These are phyloP conservation scores for Tipula lateralis DNA, from an alignment of 2,888 invertebrate species.

Conservation along the genomic window DNA sequence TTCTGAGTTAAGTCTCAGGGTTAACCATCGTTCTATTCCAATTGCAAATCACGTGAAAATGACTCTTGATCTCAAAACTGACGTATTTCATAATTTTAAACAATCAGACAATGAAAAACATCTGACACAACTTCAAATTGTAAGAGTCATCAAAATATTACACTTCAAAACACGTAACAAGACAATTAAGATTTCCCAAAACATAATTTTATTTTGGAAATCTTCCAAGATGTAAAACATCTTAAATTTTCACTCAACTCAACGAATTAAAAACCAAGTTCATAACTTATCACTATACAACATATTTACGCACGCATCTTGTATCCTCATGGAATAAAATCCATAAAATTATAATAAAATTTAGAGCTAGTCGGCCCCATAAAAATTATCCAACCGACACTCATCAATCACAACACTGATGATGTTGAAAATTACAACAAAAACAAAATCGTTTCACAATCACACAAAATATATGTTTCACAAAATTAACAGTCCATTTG, in stretches of 20 bases:
- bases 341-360: neutral
- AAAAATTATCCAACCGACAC: neutral
- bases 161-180: neutral
- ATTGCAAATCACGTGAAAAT: no score
- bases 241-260: neutral
- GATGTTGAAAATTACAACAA: constrained; percentile 15
- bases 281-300: neutral
- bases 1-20: no score
- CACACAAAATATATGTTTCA: neutral
- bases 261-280: neutral
- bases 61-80: no score
- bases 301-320: neutral
- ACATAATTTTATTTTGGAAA: neutral
- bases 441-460: neutral
- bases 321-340: neutral
- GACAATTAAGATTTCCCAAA: neutral
- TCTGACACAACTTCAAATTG: no score
- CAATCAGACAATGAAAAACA: no score
- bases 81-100: no score
- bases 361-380: neutral
- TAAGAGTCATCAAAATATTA: neutral
- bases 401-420: neutral
- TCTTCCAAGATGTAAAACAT: neutral
- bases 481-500: constrained; percentile 11
- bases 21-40: no score